Evolutionary conservation across 2,888 invertebrate genomes (phyloP).

Genomic region (Tetranychus truncatus): DNA sequence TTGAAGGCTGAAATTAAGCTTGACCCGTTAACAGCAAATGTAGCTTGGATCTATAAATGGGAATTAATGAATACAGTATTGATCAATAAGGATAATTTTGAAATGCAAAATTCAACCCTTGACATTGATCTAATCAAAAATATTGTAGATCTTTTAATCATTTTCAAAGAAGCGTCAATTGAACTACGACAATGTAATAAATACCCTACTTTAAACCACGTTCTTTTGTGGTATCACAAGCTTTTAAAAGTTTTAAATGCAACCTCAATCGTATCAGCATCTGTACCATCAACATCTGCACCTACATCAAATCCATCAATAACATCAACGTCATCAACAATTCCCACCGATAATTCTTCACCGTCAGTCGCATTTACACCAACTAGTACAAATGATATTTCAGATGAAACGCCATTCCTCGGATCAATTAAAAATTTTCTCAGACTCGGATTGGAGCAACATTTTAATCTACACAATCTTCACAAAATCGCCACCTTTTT

Average conservation of each 20-base stretch:
- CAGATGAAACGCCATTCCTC: neutral
- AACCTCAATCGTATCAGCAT: neutral
- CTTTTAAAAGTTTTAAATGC: conserved; percentile 16
- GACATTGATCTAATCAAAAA: conserved; percentile 16
- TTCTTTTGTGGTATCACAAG: conserved; percentile 22
- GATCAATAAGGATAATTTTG: conserved; percentile 13
- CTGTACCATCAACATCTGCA: neutral
- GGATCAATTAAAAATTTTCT: conserved; percentile 11
- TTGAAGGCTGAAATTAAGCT: conserved; percentile 7
- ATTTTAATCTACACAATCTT: conserved; percentile 19
- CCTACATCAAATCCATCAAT: neutral
- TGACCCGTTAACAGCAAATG: neutral
- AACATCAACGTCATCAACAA: neutral
- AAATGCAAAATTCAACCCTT: conserved; percentile 11
- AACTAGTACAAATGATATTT: conserved; percentile 13
- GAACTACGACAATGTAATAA: conserved; percentile 18
- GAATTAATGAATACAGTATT: conserved; percentile 16
- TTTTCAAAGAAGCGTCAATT: conserved; percentile 20
- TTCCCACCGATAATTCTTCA: neutral
- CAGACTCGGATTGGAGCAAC: conserved; percentile 10
- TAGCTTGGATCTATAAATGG: conserved; percentile 20
- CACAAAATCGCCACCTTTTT: conserved; percentile 23
- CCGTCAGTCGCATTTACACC: neutral
- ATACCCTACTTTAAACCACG: conserved; percentile 22
- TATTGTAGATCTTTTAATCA: conserved; percentile 17